A percentile compares a stretch with the other conserved stretches of the same genome.
These are phyloP conservation scores for Eueides isabella DNA, from an alignment of 1,140 invertebrate genomes.

Conservation along the genomic window DNA sequence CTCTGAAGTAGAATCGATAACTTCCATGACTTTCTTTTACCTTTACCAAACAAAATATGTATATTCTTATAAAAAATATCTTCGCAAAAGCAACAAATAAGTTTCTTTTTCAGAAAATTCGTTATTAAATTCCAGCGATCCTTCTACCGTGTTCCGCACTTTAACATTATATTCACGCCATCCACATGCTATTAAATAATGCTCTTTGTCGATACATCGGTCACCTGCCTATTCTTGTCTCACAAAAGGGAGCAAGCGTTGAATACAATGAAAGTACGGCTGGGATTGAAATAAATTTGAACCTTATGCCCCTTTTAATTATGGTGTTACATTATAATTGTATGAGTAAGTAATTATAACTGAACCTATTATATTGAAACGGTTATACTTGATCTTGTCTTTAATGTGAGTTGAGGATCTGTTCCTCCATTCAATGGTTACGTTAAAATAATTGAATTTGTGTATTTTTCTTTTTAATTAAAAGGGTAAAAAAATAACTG, in stretches of 20 bases:
- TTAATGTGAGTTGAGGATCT: too few relatives aligned
- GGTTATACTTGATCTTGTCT: background rate
- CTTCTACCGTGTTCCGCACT: constrained; percentile 13
- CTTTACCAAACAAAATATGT: too few relatives aligned
- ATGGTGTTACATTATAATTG: too few relatives aligned
- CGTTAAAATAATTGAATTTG: too few relatives aligned
- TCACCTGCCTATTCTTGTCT: constrained; percentile 25
- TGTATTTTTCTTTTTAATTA: too few relatives aligned
- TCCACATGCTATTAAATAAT: constrained; percentile 30
- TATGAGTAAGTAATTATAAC: background rate
- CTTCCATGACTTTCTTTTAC: too few relatives aligned
- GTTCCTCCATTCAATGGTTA: too few relatives aligned
- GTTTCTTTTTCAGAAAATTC: background rate
- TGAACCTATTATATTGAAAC: background rate
- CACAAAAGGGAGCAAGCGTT: constrained; percentile 36
- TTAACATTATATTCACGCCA: background rate
- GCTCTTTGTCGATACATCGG: constrained; percentile 28
- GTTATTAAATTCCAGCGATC: constrained; percentile 17
- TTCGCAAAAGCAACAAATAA: background rate
- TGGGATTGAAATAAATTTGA: background rate
- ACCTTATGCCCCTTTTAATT: background rate
- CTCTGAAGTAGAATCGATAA: too few relatives aligned
- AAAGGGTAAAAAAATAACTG: too few relatives aligned
- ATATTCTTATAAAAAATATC: background rate
- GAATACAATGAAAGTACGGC: constrained; percentile 22